Evolutionary conservation across 1,140 invertebrate genomes (phyloP).

Genomic region (Heliconius congener): DNA sequence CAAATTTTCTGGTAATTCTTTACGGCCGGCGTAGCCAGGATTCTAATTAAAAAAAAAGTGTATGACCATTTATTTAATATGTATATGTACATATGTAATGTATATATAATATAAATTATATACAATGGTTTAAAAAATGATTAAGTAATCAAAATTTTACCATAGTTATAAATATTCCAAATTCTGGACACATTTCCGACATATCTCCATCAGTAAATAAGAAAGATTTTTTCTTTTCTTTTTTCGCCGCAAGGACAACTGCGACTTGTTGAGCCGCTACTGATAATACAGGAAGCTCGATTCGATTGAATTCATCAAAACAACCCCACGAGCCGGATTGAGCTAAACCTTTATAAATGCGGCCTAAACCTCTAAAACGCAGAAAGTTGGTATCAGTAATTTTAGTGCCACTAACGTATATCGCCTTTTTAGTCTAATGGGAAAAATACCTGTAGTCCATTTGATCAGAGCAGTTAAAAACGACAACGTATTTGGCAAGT

Average conservation of each 20-base stretch:
- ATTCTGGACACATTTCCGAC: conserved; percentile 96
- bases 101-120: background rate
- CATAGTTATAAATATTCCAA: conserved; percentile 99
- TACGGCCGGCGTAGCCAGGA: conserved; percentile 97
- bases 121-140: background rate
- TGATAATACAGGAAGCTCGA: conserved; percentile 95
- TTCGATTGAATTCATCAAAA: conserved; percentile 98
- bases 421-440: background rate
- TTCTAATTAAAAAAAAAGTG: conserved; percentile 83
- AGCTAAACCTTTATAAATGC: conserved; percentile 94
- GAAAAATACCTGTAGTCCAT: conserved; percentile 94
- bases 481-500: conserved; percentile 97
- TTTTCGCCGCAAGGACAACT: conserved; percentile 94
- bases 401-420: background rate
- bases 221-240: conserved; percentile 95
- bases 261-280: conserved; percentile 98
- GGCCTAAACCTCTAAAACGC: conserved; percentile 87
- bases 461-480: conserved; percentile 99
- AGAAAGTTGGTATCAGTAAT: background rate
- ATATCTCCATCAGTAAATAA: conserved; percentile 97
- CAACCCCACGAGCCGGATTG: conserved; percentile 98
- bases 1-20: conserved; percentile 97
- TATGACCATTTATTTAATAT: background rate
- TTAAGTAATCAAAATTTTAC: conserved; percentile 76
- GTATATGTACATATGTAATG: background rate